Base-by-base conservation (phyloP, 2,797 vertebrate genomes). In the Anabas testudineus region DNA sequence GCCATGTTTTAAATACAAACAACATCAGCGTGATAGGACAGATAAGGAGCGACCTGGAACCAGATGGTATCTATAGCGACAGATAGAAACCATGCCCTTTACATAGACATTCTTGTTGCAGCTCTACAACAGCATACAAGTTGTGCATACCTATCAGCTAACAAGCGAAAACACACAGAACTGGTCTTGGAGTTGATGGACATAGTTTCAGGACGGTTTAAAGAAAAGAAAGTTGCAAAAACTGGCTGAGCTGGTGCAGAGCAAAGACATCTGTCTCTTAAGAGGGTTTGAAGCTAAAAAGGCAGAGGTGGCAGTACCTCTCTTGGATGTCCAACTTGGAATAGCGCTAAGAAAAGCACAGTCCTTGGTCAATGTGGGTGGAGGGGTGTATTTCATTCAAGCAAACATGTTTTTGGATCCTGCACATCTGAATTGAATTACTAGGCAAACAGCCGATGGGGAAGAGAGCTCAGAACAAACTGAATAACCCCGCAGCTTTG, bases 351-450 rank as follows among this genome's bases (percentile, higher is more conserved):
- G 90, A 92, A 93, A 94, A 94, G 91, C 92, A 91, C 76, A 87
- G 88, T 83, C 88, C 90, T 90, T 92, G 91, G 90, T 92, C 88
- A 91, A 73, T 82, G 90, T 90, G 91, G 90, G 91, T 83, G 91
- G 90, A 91, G 88, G 91, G 88, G 91, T 91, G 92, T 90, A 92
- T 91, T 92, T 94, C 92, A 89, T 94, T 94, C 91, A 94, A 91
- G 88, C 90, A 94, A 94, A 94, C 93, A 93, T 93, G 92, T 91
- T 94, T 93, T 93, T 92, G 89, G 92, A 94, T 91, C 90, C 92
- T 91, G 90, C 91, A 94, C 93, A 94, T 94, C 91, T 92, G 92
- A 93, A 87, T 94, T 92, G 91, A 94, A 94, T 94, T 94, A 95
- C 91, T 93, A 93, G 88, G 90, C 92, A 95, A 95, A 95, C 92